A percentile compares a stretch with the other conserved stretches of the same genome.
Conservation (phyloP, 1,140 invertebrate genomes). For the Archivesica marissinica region DNA sequence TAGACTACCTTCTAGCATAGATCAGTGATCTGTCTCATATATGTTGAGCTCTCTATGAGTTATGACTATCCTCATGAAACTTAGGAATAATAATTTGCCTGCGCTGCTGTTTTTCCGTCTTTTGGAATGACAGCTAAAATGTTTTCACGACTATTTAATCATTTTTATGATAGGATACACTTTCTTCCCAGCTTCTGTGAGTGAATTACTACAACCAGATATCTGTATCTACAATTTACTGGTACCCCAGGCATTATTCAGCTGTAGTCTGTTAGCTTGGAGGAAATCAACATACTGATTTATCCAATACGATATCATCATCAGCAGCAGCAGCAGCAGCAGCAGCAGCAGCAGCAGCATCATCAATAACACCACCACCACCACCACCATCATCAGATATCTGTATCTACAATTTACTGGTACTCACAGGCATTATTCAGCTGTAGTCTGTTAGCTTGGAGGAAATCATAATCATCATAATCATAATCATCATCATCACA, state of each 20-base stretch:
- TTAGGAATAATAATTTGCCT: constrained; percentile 22
- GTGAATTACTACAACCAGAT: constrained; percentile 15
- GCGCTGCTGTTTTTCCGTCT: not conserved
- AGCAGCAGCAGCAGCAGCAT: not conserved
- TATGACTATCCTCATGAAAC: not conserved
- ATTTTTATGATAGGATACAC: constrained; percentile 38
- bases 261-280: no score
- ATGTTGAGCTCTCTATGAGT: constrained; percentile 11
- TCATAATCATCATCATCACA: not conserved
- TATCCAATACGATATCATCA: no score
- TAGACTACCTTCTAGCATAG: constrained; percentile 9
- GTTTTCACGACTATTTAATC: constrained; percentile 37
- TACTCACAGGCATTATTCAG: no score
- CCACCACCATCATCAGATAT: not conserved
- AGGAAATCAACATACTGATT: no score
- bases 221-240: no score
- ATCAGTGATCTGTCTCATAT: not conserved
- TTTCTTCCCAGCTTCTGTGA: constrained; percentile 23
- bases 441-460: no score
- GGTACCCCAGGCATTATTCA: no score
- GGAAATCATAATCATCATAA: constrained; percentile 36
- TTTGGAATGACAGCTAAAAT: constrained; percentile 39
- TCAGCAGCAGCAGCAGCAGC: not conserved
- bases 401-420: no score
- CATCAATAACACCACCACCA: not conserved